Evolutionary conservation across 2,888 invertebrate species (phyloP).

Genomic region (Griposia aprilina): DNA sequence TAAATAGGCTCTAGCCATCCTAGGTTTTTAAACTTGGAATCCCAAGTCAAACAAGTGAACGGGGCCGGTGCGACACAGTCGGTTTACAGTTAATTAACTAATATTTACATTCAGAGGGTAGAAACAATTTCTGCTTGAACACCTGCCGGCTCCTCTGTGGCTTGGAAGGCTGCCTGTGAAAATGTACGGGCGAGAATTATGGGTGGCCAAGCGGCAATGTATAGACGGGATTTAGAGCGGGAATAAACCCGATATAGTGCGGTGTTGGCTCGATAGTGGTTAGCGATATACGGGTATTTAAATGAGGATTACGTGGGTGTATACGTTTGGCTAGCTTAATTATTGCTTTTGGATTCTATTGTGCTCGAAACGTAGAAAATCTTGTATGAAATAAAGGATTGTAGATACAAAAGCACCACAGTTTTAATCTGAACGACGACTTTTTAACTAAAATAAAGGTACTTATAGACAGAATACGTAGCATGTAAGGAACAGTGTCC

Average conservation of each 20-base stretch:
- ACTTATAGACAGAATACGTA: background rate
- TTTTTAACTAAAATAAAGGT: background rate
- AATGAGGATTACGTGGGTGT: constrained; percentile 44
- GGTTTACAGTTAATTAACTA: constrained; percentile 90
- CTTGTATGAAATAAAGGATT: background rate
- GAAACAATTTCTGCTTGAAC: constrained; percentile 85
- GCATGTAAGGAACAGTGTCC: too few relatives aligned
- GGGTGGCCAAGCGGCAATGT: constrained; percentile 40
- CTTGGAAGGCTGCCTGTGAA: constrained; percentile 77
- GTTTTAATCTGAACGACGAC: background rate
- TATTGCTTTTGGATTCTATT: background rate
- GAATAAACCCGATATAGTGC: constrained; percentile 49
- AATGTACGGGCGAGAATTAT: constrained; percentile 67
- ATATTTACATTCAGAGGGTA: constrained; percentile 86
- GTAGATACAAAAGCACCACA: background rate
- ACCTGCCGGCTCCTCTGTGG: constrained; percentile 82
- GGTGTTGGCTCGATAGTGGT: constrained; percentile 36
- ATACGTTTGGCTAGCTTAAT: constrained; percentile 1
- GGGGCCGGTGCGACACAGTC: constrained; percentile 69
- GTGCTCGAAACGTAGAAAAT: background rate
- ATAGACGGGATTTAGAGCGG: constrained; percentile 42
- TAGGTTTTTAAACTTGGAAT: constrained; percentile 66
- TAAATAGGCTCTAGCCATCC: constrained; percentile 45
- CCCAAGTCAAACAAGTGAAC: constrained; percentile 71
- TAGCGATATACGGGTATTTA: constrained; percentile 48